Base-by-base conservation (phyloP, 2,888 invertebrate species). In the Orthosia cruda region DNA sequence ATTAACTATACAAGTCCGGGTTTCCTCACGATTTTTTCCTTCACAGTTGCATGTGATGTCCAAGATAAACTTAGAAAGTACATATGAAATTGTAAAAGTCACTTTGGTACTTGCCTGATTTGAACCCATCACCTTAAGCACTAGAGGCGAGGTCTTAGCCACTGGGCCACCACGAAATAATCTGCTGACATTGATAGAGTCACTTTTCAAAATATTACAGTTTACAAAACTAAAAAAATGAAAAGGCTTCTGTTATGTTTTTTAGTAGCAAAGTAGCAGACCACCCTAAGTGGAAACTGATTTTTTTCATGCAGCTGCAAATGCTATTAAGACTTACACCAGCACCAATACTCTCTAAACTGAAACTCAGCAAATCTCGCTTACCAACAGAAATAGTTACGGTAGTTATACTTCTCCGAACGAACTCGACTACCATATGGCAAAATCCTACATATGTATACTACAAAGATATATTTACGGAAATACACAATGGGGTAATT, bases 401-500 rank as follows among this genome's bases (percentile, higher is more conserved):
- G 7, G 16, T 50, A 20, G 20, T 40, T 47, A 23, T n/a, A 50
- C 13, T 40, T 63, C 18, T 23, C 13, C 32, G 4, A 49, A 16
- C 20, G 9, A 69, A 16, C 0, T 32, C 32, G 5, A 32, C 32
- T 7, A 32, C 5, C 32, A 32, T 1, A 0, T 32, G 0, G 0
- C 40, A 40, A 40, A 40, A 40, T 40, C 40, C 32, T 32, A 4
- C 32, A 32, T 7, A 32, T 9, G n/a, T n/a, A n/a, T n/a, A n/a
- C n/a, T n/a, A n/a, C n/a, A n/a, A n/a, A n/a, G n/a, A 40, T 40
- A 52, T 18, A 15, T 47, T 12, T 61, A n/a, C 20, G 18, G 45
- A 40, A 61, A 49, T 50, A 61, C n/a, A 74, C 26, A 59, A 74
- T 45, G 5, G 12, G 40, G 45, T 74, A 74, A 85, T 83, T 83